phyloP scores from a whole-genome alignment of 2,888 invertebrate genomes.

The Dascillus cervinus region DNA sequence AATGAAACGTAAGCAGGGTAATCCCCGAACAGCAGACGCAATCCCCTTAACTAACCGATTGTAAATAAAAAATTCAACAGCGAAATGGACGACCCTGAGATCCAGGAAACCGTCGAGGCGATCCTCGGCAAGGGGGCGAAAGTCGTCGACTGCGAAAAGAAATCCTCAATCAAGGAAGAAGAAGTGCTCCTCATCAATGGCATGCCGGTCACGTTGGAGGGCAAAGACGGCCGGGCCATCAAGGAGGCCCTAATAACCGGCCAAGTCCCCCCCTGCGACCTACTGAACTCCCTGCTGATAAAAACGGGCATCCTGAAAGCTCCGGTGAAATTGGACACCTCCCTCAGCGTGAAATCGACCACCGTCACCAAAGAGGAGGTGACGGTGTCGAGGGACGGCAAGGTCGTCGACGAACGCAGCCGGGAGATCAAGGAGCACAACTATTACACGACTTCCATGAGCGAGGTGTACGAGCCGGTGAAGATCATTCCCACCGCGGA shows the following conservation, averaged over 20 bases:
- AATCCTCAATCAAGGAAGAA: constrained; percentile 62
- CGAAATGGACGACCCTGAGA: constrained; percentile 61
- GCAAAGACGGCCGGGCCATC: constrained; percentile 60
- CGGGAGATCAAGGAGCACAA: constrained; percentile 66
- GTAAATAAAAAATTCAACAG: too few relatives aligned
- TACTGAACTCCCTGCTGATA: constrained; percentile 60
- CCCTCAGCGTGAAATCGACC: constrained; percentile 62
- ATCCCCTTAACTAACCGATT: too few relatives aligned
- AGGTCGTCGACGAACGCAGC: constrained; percentile 60
- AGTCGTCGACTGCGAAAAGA: constrained; percentile 66
- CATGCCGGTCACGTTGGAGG: constrained; percentile 58
- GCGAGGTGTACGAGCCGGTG: constrained; percentile 59
- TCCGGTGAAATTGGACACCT: constrained; percentile 63
- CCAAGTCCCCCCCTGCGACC: constrained; percentile 62
- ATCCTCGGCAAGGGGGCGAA: constrained; percentile 63
- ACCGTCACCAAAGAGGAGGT: constrained; percentile 65
- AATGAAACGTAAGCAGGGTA: too few relatives aligned
- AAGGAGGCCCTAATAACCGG: constrained; percentile 60
- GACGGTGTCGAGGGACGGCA: constrained; percentile 58
- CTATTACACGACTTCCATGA: constrained; percentile 58
- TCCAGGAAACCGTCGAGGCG: constrained; percentile 66
- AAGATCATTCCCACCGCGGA: constrained; percentile 38
- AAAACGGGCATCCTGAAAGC: constrained; percentile 58
- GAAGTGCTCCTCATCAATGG: constrained; percentile 66
- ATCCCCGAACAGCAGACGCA: too few relatives aligned